These are phyloP conservation scores for Synergus itoensis DNA, from an alignment of 2,888 invertebrate genomes.

Conservation along the genomic window DNA sequence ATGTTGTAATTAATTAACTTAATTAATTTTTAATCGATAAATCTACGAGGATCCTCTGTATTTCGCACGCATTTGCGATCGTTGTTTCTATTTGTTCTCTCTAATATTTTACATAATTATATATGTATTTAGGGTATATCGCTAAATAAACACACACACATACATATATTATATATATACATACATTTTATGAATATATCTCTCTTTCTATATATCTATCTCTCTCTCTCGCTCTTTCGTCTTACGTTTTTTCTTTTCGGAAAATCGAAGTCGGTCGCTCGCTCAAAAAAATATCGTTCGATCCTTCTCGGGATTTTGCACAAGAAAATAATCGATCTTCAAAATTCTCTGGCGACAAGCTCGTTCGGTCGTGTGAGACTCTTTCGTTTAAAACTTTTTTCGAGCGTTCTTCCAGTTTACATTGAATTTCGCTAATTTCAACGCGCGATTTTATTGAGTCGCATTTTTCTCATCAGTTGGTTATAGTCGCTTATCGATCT, in stretches of 20 bases:
- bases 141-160: slow-evolving; percentile 12
- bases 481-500: slow-evolving; percentile 9
- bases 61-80: slow-evolving; percentile 53
- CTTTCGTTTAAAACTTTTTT: slow-evolving; percentile 4
- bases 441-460: slow-evolving; percentile 36
- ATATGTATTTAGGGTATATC: slow-evolving; percentile 51
- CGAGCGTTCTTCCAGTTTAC: slow-evolving; percentile 33
- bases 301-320: slow-evolving; percentile 2
- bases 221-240: slow-evolving; percentile 22
- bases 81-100: slow-evolving; percentile 45
- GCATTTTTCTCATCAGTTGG: slow-evolving; percentile 16
- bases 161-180: slow-evolving; percentile 23
- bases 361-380: slow-evolving; percentile 13
- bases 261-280: slow-evolving; percentile 1
- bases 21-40: slow-evolving; percentile 59
- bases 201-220: slow-evolving; percentile 14
- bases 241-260: neutral
- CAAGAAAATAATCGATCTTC: neutral
- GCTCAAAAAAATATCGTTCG: neutral
- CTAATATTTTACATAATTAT: slow-evolving; percentile 42
- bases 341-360: neutral
- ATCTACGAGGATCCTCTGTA: slow-evolving; percentile 54
- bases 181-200: neutral
- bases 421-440: slow-evolving; percentile 23
- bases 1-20: slow-evolving; percentile 67